Evolutionary conservation across 2,888 invertebrate species (phyloP).

Genomic region (Drosophila mettleri): DNA sequence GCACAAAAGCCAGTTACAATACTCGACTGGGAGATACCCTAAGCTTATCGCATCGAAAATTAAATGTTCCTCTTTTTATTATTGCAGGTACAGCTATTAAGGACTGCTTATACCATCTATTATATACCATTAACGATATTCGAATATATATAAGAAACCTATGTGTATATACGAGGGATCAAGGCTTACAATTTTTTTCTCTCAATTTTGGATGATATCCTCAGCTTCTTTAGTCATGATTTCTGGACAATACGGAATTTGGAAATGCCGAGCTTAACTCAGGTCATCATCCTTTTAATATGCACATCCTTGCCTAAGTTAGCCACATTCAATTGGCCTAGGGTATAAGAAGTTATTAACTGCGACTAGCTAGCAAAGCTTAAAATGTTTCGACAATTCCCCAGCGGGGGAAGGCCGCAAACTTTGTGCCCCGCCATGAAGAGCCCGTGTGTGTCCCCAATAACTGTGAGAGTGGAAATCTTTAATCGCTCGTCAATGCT

Average conservation of each 20-base stretch:
- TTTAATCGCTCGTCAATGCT: conserved; percentile 76
- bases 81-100: no score
- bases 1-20: background rate
- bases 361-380: conserved; percentile 30
- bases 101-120: no score
- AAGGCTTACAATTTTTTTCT: no score
- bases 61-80: no score
- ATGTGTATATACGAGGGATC: no score
- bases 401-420: conserved; percentile 28
- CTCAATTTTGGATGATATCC: no score
- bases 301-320: background rate
- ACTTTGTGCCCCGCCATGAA: conserved; percentile 46
- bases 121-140: no score
- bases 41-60: background rate
- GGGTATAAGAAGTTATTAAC: conserved; percentile 23
- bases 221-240: no score
- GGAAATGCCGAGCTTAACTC: no score
- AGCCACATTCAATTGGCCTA: background rate
- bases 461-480: conserved; percentile 53
- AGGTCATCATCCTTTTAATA: background rate
- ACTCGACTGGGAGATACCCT: background rate
- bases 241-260: no score
- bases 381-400: conserved; percentile 40
- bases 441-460: conserved; percentile 10
- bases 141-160: no score